Percentiles rank a stretch among this genome's conserved stretches.
Evolutionary conservation across 1,140 invertebrate species (phyloP).

Genomic region (Megathymus violae): DNA sequence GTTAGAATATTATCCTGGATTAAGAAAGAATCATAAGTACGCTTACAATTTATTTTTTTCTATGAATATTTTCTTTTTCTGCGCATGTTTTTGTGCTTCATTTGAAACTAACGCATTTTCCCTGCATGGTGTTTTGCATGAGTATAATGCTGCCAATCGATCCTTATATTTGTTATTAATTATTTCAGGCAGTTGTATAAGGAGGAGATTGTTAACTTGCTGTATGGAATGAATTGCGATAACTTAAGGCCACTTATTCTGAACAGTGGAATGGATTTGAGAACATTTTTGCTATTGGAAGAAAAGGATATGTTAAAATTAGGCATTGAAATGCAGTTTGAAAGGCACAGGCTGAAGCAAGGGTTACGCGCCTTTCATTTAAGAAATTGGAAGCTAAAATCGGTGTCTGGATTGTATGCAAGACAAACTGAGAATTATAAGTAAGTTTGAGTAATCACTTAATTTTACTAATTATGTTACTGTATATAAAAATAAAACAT

Average conservation of each 20-base stretch:
- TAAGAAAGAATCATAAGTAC: slow-evolving; percentile 52
- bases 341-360: slow-evolving; percentile 79
- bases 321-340: slow-evolving; percentile 82
- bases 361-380: slow-evolving; percentile 82
- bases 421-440: slow-evolving; percentile 53
- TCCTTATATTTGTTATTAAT: no score
- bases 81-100: not conserved
- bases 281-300: slow-evolving; percentile 81
- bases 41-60: slow-evolving; percentile 21
- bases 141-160: not conserved
- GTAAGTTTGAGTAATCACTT: slow-evolving; percentile 48
- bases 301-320: slow-evolving; percentile 80
- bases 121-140: not conserved
- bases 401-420: slow-evolving; percentile 66
- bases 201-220: slow-evolving; percentile 68
- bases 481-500: no score
- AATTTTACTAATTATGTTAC: no score
- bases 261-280: slow-evolving; percentile 76
- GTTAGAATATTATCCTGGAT: slow-evolving; percentile 72
- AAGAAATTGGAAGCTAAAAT: slow-evolving; percentile 80
- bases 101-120: not conserved
- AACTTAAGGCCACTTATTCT: slow-evolving; percentile 66
- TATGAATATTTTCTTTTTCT: slow-evolving; percentile 3
- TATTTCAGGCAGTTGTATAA: slow-evolving; percentile 70
- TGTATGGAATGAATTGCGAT: slow-evolving; percentile 85